Evolutionary conservation across 1,140 invertebrate species (phyloP).

Genomic region (Conus ventricosus): DNA sequence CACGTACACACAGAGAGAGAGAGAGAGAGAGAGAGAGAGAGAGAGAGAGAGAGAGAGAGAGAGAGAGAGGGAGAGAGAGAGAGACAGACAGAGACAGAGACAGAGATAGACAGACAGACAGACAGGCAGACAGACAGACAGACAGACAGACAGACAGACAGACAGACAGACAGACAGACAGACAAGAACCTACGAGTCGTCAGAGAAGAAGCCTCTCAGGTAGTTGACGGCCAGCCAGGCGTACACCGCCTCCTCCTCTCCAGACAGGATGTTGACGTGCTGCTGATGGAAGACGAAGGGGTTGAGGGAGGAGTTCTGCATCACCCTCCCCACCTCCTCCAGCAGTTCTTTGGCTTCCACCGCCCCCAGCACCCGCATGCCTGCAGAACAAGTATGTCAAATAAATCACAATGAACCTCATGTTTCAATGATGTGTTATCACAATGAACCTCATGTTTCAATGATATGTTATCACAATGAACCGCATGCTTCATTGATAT

Average conservation of each 20-base stretch:
- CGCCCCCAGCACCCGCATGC: slow-evolving; percentile 52
- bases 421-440: too few species aligned
- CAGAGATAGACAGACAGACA: not conserved
- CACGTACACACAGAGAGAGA: too few species aligned
- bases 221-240: slow-evolving; percentile 78
- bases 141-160: not conserved
- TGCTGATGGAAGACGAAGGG: slow-evolving; percentile 51
- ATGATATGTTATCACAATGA: too few species aligned
- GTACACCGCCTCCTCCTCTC: slow-evolving; percentile 75
- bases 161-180: not conserved
- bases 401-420: too few species aligned
- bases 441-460: too few species aligned
- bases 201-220: slow-evolving; percentile 62
- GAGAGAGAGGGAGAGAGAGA: too few species aligned
- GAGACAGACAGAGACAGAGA: too few species aligned
- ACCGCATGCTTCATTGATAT: too few species aligned
- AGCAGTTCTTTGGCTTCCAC: slow-evolving; percentile 49
- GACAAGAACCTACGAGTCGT: slow-evolving; percentile 47
- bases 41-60: too few species aligned
- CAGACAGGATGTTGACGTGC: slow-evolving; percentile 75
- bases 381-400: slow-evolving; percentile 38
- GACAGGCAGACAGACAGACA: not conserved
- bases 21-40: too few species aligned
- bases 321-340: slow-evolving; percentile 28
- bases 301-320: slow-evolving; percentile 46